Base-by-base conservation (phyloP, 2,888 invertebrate species). In the Drosophila subsilvestris region DNA sequence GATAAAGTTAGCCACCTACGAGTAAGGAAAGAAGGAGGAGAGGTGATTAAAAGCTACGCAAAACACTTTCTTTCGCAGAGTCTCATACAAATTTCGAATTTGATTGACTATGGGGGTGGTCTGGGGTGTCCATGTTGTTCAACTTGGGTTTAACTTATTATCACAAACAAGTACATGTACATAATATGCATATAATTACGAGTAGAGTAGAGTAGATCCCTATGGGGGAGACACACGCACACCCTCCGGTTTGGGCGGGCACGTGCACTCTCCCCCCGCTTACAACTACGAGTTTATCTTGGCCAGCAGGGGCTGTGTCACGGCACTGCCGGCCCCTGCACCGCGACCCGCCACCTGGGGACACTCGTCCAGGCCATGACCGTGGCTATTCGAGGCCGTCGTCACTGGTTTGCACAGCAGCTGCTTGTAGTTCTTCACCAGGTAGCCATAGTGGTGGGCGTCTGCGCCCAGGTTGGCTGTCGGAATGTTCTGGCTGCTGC, bases 281-380 rank as follows among this genome's bases (percentile, higher is more conserved):
- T 83, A 80, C 50, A 67, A 69, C 79, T 90, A 90, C 55, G 90
- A 88, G 82, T 91, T 91, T 51, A 91, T 91, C 80, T 89, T 90
- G 29, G 89, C 86, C 75, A 92, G 66, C 50, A 92, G 79, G 25
- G 92, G 92, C 67, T 92, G 92, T 12, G 90, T 90, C 1, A 90
- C 90, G 48, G 79, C 78, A 63, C 74, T 74, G 55, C 58, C 50
- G 9, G 56, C 61, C 2, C 60, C 61, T 12, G 56, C 32, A n/a
- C 67, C 76, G 17, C 63, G 75, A 25, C 74, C 78, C 44, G 62
- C 42, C 49, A 78, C 62, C n/a, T 63, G 54, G 1, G 71, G 69
- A 44, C 65, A 75, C 29, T 77, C 66, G 5, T 79, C 79, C 49
- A 76, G 17, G 5, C 32, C 32, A 14, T 37, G 32, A 6, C 32